Conservation (phyloP, 2,888 invertebrate species). For the Cactoblastis cactorum region DNA sequence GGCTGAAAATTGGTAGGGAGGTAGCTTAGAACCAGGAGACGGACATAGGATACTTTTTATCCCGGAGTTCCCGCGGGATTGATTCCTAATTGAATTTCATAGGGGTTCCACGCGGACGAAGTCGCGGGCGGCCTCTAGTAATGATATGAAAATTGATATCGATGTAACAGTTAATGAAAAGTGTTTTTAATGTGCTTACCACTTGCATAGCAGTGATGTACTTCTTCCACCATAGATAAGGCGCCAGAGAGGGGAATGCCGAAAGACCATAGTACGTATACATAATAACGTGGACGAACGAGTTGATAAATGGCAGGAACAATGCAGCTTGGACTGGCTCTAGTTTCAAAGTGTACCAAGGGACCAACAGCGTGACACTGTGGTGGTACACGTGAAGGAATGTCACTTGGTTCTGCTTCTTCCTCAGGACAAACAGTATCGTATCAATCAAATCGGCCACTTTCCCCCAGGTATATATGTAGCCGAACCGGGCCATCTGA, state of each 20-base stretch:
- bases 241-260: slow-evolving; percentile 79
- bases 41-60: no score
- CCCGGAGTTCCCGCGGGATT: no score
- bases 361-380: slow-evolving; percentile 83
- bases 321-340: slow-evolving; percentile 84
- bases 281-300: slow-evolving; percentile 87
- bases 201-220: slow-evolving; percentile 88
- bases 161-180: no score
- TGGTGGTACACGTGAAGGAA: slow-evolving; percentile 94
- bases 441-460: slow-evolving; percentile 86
- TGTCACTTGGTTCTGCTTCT: slow-evolving; percentile 85
- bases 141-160: no score
- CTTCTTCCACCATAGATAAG: slow-evolving; percentile 90
- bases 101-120: no score
- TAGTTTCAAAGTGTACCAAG: slow-evolving; percentile 85
- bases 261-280: slow-evolving; percentile 69
- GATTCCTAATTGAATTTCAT: no score
- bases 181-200: slow-evolving; percentile 60
- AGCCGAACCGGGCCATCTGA: slow-evolving; percentile 44
- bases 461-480: slow-evolving; percentile 86
- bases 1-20: no score
- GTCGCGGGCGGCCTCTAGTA: no score
- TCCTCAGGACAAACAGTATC: slow-evolving; percentile 91
- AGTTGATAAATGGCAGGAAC: slow-evolving; percentile 83
- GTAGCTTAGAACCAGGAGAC: no score